A percentile compares a stretch with the other conserved stretches of the same genome.
These are phyloP conservation scores for Hypsibius dujardini DNA, from an alignment of 1,140 invertebrate species.

Conservation along the genomic window DNA sequence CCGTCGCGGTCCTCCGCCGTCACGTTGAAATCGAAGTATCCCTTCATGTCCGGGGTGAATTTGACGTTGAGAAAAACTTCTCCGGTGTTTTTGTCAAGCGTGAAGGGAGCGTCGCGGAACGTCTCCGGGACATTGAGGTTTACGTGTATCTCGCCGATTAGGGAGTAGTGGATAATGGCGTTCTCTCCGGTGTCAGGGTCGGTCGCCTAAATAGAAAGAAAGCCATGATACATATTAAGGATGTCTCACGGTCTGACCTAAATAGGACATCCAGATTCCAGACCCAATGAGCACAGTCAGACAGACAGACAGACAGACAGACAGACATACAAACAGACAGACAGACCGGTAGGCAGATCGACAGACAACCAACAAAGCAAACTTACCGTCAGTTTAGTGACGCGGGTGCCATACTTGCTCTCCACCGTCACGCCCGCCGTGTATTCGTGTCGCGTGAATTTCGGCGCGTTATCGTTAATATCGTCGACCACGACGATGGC, in stretches of 20 bases:
- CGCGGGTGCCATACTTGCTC: slow-evolving; percentile 68
- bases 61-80: slow-evolving; percentile 74
- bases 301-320: too few species aligned
- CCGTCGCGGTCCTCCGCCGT: slow-evolving; percentile 65
- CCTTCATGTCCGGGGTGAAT: slow-evolving; percentile 86
- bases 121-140: slow-evolving; percentile 67
- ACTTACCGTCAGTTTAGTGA: slow-evolving; percentile 44
- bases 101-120: slow-evolving; percentile 56
- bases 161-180: slow-evolving; percentile 54
- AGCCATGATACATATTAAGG: slow-evolving; percentile 6
- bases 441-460: slow-evolving; percentile 44
- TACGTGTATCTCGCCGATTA: slow-evolving; percentile 49
- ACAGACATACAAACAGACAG: too few species aligned
- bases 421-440: slow-evolving; percentile 82
- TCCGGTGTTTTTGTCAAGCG: slow-evolving; percentile 58
- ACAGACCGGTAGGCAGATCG: too few species aligned
- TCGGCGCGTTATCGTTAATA: slow-evolving; percentile 68
- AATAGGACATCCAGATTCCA: too few species aligned
- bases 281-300: too few species aligned
- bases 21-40: slow-evolving; percentile 80
- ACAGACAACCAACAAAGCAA: too few species aligned
- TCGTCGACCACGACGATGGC: slow-evolving; percentile 56
- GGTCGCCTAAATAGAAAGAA: slow-evolving; percentile 43
- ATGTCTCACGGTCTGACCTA: too few species aligned
- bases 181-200: slow-evolving; percentile 61